Conservation (phyloP, 2,797 vertebrate genomes). For the Clarias fuscus region DNA sequence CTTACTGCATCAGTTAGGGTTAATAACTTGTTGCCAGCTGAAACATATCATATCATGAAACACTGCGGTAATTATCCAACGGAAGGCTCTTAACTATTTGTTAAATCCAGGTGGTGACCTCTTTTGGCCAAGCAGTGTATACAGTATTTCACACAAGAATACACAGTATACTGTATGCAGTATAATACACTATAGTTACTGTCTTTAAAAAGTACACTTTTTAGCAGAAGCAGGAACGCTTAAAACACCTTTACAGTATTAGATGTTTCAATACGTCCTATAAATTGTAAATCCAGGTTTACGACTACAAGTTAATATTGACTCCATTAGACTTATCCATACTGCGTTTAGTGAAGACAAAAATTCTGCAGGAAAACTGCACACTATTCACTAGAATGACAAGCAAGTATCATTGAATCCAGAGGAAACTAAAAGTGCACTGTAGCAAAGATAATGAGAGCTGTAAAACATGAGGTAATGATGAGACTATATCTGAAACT, state of each 20-base stretch:
- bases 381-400: slow-evolving; percentile 4
- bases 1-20: too few species aligned
- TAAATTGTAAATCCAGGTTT: neutral
- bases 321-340: neutral
- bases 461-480: slow-evolving; percentile 48
- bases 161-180: neutral
- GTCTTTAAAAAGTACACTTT: neutral
- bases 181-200: neutral
- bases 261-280: neutral
- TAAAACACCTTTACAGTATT: too few species aligned
- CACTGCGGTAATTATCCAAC: too few species aligned
- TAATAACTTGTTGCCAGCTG: too few species aligned
- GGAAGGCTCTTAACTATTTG: too few species aligned
- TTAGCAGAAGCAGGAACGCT: neutral
- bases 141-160: neutral
- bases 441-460: slow-evolving; percentile 31
- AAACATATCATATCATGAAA: too few species aligned
- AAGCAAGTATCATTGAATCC: neutral
- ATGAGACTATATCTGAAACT: slow-evolving; percentile 40
- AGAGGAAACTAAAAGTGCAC: slow-evolving; percentile 9
- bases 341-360: neutral
- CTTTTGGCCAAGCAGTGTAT: neutral
- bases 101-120: too few species aligned
- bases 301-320: neutral
- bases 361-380: neutral